A percentile compares a stretch with the other conserved stretches of the same genome.
Evolutionary conservation across 1,140 invertebrate species (phyloP).

Genomic region (Vanessa tameamea): DNA sequence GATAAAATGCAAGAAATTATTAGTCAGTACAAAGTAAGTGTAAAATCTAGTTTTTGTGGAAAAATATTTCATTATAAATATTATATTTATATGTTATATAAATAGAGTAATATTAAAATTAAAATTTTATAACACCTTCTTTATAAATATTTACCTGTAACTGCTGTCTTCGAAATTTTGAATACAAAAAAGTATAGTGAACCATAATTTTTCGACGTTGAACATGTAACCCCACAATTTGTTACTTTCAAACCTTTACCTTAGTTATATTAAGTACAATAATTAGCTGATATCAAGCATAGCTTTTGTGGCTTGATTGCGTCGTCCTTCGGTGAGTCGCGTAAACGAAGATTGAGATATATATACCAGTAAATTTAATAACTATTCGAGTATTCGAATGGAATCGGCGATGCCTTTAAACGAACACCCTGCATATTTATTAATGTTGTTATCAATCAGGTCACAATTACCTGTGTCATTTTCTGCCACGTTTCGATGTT

Average conservation of each 20-base stretch:
- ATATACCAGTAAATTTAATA: not conserved
- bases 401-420: not conserved
- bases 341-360: not conserved
- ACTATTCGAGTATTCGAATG: constrained; percentile 1
- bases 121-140: not conserved
- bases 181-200: not conserved
- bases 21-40: not conserved
- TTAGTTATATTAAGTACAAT: not conserved
- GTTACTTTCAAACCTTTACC: not conserved
- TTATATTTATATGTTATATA: not conserved
- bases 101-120: not conserved
- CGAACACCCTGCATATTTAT: not conserved
- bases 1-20: not conserved
- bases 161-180: constrained; percentile 8
- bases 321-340: not conserved
- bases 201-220: not conserved
- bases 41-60: not conserved
- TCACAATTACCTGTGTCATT: constrained; percentile 94
- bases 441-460: constrained; percentile 20
- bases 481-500: constrained; percentile 99
- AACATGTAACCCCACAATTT: not conserved
- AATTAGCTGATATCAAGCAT: not conserved
- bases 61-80: not conserved
- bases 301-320: not conserved
- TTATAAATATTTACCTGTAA: constrained; percentile 26